Evolutionary conservation across 1,140 invertebrate species (phyloP).

Genomic region (Parapsyche elsis): DNA sequence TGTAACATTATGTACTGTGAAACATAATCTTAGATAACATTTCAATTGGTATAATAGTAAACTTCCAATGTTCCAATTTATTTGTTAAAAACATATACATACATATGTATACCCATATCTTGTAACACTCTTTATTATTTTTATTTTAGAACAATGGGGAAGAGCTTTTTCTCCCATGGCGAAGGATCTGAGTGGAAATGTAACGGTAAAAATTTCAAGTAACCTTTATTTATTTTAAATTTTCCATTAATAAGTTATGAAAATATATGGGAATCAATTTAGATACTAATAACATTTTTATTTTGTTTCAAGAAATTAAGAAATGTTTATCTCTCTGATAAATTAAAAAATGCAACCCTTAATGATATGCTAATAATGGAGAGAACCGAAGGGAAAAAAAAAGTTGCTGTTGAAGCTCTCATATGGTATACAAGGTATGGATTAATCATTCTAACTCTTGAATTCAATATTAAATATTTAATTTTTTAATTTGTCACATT

Average conservation of each 20-base stretch:
- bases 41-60: no score
- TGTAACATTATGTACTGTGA: no score
- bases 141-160: constrained; percentile 75
- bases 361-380: constrained; percentile 75
- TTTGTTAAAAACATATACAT: no score
- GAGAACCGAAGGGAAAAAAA: constrained; percentile 60
- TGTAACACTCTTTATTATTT: not conserved
- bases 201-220: constrained; percentile 68
- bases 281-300: no score
- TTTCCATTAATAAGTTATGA: no score
- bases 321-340: constrained; percentile 68
- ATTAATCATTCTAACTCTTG: not conserved
- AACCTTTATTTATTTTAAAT: not conserved
- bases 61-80: no score
- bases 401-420: constrained; percentile 70
- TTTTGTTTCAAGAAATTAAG: constrained; percentile 72
- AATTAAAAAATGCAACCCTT: constrained; percentile 69
- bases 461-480: no score
- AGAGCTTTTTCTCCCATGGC: constrained; percentile 77
- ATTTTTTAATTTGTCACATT: no score
- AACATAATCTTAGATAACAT: no score
- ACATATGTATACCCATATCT: no score
- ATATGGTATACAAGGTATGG: constrained; percentile 76
- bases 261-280: no score
- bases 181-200: constrained; percentile 79